Evolutionary conservation across 2,888 invertebrate species (phyloP), one percentile per base, ranked within the genome.

Genomic region (Andrena marginata): DNA sequence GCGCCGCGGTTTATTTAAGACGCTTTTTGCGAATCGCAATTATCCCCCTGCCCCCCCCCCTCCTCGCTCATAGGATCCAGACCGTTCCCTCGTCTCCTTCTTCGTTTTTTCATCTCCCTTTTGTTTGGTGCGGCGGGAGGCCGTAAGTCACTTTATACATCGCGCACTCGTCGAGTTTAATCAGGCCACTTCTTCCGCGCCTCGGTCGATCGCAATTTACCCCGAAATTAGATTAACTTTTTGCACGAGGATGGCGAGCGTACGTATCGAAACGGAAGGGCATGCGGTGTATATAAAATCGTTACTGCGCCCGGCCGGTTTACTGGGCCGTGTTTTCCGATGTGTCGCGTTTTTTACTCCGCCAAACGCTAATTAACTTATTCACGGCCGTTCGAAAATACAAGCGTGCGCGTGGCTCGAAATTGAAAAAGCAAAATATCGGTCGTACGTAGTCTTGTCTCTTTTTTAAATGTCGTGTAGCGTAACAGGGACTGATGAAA

Each of bases 181-280:
- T 80, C 82, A 72, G 59, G 68, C 49, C 75, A 31, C 68, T 51
- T 65, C 75, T 76, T 72, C 48, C 68, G 31, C 16, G 20, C 54
- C 68, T 68, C 56, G 69, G 35, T 49, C 60, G 71, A 79, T 82
- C 68, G 75, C 68, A 80, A 80, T 80, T 82, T 71, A 33, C 77
- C 59, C 23, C 48, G 54, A 70, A 70, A 74, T 67, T 59, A 73
- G 77, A 83, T 82, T 78, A 78, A 72, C 77, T 84, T 82, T 74
- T 82, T 82, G 51, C 59, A 42, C 16, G 6, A 31, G 23, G 4
- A 3, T 13, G 56, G 26, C 56, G 10, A 23, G 23, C 23, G 20
- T 13, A 56, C 23, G 48, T 60, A 74, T 71, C 76, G 71, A 20
- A 60, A 76, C n/a, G n/a, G 73, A 42, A 68, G 16, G 20, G 33